A percentile compares a stretch with the other conserved stretches of the same genome.
These are phyloP conservation scores for Vannuccia rotundouncinata DNA, from an alignment of 2,888 invertebrate species.

Conservation along the genomic window DNA sequence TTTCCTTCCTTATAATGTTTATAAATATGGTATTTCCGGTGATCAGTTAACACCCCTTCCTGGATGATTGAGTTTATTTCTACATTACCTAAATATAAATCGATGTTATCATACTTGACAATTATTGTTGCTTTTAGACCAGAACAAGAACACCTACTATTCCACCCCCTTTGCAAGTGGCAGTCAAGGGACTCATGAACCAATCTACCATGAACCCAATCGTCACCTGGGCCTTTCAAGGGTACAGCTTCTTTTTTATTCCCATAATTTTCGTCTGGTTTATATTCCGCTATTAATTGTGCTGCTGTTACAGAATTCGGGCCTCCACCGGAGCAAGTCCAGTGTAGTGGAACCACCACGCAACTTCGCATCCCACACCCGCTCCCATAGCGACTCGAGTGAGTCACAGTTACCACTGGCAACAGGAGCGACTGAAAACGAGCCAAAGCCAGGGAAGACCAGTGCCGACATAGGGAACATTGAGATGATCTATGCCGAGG, in stretches of 20 bases:
- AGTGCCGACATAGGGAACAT: background rate
- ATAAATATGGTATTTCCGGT: too few relatives aligned
- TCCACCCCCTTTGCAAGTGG: background rate
- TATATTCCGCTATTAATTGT: too few relatives aligned
- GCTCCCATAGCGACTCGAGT: background rate
- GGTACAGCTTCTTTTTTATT: background rate
- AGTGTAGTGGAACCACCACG: background rate
- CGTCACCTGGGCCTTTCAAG: too few relatives aligned
- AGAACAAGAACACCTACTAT: slow-evolving; percentile 10
- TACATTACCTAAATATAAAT: too few relatives aligned
- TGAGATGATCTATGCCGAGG: slow-evolving; percentile 9
- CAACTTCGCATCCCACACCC: background rate
- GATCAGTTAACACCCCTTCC: too few relatives aligned
- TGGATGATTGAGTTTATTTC: too few relatives aligned
- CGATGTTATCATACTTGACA: too few relatives aligned
- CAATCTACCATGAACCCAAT: slow-evolving; percentile 3
- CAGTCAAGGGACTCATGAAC: background rate
- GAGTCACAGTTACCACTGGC: background rate
- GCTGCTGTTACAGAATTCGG: background rate
- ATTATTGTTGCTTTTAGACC: too few relatives aligned
- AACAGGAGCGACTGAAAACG: background rate
- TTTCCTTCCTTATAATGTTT: too few relatives aligned
- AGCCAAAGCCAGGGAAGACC: background rate
- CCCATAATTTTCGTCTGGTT: background rate
- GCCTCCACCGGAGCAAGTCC: background rate